These are phyloP conservation scores for Coelopa pilipes DNA, from an alignment of 2,888 invertebrate genomes.

Conservation along the genomic window DNA sequence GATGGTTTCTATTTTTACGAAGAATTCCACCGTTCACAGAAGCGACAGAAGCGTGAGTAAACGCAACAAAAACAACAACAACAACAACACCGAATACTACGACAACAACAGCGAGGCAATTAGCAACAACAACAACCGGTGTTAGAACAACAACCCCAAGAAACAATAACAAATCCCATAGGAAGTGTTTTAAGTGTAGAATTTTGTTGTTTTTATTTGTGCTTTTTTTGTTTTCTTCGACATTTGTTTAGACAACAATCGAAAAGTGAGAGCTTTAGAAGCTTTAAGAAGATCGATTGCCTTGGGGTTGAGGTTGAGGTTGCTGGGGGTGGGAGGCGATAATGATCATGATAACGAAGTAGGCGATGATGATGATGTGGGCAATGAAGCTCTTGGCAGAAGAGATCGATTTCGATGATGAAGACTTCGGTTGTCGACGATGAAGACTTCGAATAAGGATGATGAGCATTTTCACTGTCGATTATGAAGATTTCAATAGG, in stretches of 20 bases:
- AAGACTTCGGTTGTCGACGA: too few relatives aligned
- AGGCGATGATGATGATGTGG: neutral
- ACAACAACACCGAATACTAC: too few relatives aligned
- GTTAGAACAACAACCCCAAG: neutral
- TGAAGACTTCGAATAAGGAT: too few relatives aligned
- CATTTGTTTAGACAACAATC: conserved; percentile 16
- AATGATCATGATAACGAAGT: neutral
- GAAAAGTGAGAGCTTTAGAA: neutral
- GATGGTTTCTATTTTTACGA: conserved; percentile 1
- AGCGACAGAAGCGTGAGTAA: neutral
- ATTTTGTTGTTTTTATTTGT: too few relatives aligned
- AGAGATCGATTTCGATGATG: too few relatives aligned
- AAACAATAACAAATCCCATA: neutral
- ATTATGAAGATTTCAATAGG: too few relatives aligned
- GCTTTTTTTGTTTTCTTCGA: neutral
- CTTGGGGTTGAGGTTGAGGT: neutral
- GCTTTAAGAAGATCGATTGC: conserved; percentile 16
- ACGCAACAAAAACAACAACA: too few relatives aligned
- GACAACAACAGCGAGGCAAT: too few relatives aligned
- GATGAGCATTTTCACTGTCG: too few relatives aligned
- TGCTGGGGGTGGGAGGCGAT: too few relatives aligned
- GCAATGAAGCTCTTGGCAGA: too few relatives aligned
- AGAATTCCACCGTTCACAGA: neutral
- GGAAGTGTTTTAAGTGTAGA: neutral
- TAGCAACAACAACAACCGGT: neutral